Evolutionary conservation across 2,888 invertebrate genomes (phyloP), one percentile per base, ranked within the genome.

Genomic region (Agrochola lychnidis): DNA sequence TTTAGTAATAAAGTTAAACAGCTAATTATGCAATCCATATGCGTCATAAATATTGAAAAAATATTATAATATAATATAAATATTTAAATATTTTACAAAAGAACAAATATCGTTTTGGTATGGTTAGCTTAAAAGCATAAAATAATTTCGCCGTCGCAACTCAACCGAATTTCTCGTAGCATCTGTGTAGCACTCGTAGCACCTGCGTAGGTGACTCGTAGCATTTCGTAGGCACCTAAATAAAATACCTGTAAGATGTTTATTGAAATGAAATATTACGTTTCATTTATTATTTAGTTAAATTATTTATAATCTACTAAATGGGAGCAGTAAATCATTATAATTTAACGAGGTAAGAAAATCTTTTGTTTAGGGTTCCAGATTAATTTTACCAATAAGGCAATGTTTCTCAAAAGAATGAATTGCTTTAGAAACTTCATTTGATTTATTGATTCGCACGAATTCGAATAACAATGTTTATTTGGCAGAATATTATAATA

Each of bases 161-260:
- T 85, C 51, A 42, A 42, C 16, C 36, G 70, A 63, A 73, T 70
- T 59, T 72, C n/a, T 74, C 51, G 81, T 81, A 83, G 83, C 81
- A 77, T 19, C 63, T 73, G 81, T 59, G 76, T 76, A 76, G 57
- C 64, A 1, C 6, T 73, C 63, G 79, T 80, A 81, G 79, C 73
- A 78, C 16, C 69, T 78, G 70, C 48, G 70, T 77, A 56, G 64
- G 4, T n/a, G 63, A 57, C 1, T 62, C 82, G 69, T 79, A 80
- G 81, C 62, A 3, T 36, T 59, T 7, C 70, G 63, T 61, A 85
- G 76, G 16, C 12, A 36, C 4, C 19, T 57, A n/a, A 70, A 74
- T 67, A 59, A 59, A 36, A 57, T 57, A 57, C 57, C 25, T n/a
- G 30, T 14, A 30, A 61, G 42, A 51, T 66, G 16, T 70, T 69